Base-by-base conservation (phyloP, 2,888 invertebrate genomes). In the Pelosia muscerda region DNA sequence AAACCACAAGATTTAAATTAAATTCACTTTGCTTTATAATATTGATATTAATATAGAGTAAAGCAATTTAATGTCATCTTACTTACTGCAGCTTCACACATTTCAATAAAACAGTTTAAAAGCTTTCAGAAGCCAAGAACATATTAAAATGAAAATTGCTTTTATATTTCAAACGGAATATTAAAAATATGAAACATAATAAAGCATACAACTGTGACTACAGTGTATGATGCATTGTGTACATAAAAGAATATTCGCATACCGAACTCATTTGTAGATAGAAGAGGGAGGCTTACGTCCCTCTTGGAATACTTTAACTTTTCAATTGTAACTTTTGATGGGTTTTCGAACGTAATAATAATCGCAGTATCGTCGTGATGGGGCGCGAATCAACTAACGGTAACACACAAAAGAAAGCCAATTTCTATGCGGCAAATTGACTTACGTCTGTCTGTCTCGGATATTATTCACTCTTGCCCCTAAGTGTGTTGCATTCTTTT, bases 301-400 rank as follows among this genome's bases (percentile, higher is more conserved):
- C 93, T 84, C 88, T 84, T 90, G 93, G 94, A 89, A 93, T 94
- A 93, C 95, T 94, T 94, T 95, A 95, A 94, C 94, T 95, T 94
- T 95, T 95, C 95, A 95, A 95, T 95, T 95, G 94, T 92, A 94
- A 95, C 94, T 95, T 95, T 92, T 94, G 95, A 94, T 95, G 94
- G 94, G 92, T 94, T 94, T 94, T 92, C 93, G 92, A 94, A 94
- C 91, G 93, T 91, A 94, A 94, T 94, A 94, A 95, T 94, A 95
- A 94, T 94, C 92, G 92, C 85, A 87, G 88, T 91, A 92, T 93
- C 89, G 90, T 84, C 78, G 84, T 86, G 89, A 89, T 92, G 90
- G 94, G 93, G 94, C 86, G 89, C 85, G 89, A 90, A 91, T 92
- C 92, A 90, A 91, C 90, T 89, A 89, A 86, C 77, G 72, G 89